Evolutionary conservation across 2,888 invertebrate genomes (phyloP), one percentile per base, ranked within the genome.

Genomic region (Archips crataeganus): DNA sequence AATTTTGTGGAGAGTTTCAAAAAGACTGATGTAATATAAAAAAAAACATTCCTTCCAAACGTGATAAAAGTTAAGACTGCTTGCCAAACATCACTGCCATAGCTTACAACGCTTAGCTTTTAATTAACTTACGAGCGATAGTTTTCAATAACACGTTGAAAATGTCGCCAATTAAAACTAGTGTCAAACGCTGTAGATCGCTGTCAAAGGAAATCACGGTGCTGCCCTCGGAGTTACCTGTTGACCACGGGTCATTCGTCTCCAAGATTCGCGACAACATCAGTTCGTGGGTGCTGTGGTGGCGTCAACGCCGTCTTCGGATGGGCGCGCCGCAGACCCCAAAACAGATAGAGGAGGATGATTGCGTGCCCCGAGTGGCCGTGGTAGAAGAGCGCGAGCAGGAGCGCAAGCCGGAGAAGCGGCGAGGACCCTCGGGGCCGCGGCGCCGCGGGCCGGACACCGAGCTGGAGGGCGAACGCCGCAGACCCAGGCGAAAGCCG

Each of bases 251-350:
- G 77, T 83, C 80, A 79, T 76, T 85, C 81, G 77, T 83, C 79
- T 80, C 80, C 94, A 93, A 92, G 84, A 94, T 94, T 94, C 94
- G 94, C 84, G 93, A 93, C 82, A 92, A 91, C 83, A 88, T 93
- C 87, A 91, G 90, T 79, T 91, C 90, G 90, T 94, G 94, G 94
- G 92, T 93, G 83, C 89, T 93, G 93, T 92, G 94, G 94, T 92
- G 93, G 93, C 93, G 93, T 89, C 89, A 90, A 84, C 90, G 91
- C 84, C 93, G 89, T 92, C 90, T 92, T 89, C 89, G 92, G 91
- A 92, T 92, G 91, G 93, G 93, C 92, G 93, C 93, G 86, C 93
- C 94, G 91, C 93, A 92, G 91, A 90, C 91, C 89, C 93, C 91
- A 70, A 92, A 89, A 83, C 86, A 83, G 72, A 88, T 92, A 75